Percentiles rank a stretch among this genome's conserved stretches.
Conservation (phyloP, 92 coral and sea anemone species). For the Heteractis magnifica region DNA sequence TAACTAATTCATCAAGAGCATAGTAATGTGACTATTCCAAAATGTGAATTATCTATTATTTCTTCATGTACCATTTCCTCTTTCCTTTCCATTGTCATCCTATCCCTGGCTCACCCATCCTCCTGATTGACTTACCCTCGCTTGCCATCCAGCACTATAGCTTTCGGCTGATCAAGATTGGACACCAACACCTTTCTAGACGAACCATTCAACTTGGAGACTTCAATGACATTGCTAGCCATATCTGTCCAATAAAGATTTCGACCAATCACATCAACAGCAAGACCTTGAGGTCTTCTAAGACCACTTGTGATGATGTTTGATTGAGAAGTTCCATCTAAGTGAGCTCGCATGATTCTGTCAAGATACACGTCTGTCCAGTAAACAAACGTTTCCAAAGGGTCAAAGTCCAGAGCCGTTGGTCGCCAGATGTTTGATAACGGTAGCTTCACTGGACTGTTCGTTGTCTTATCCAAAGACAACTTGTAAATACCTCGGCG, state of each 20-base stretch:
- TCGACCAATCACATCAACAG: conserved; percentile 47
- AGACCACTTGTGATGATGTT: conserved; percentile 23
- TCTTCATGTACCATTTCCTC: too few species aligned
- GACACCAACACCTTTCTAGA: conserved; percentile 44
- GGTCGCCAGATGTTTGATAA: conserved; percentile 17
- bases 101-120: not conserved
- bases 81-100: too few species aligned
- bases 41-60: too few species aligned
- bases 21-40: too few species aligned
- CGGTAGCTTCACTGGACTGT: conserved; percentile 11
- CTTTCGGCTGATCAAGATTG: conserved; percentile 14
- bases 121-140: conserved; percentile 22
- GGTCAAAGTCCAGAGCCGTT: conserved; percentile 46
- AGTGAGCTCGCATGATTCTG: conserved; percentile 33
- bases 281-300: conserved; percentile 42
- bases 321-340: conserved; percentile 23
- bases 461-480: conserved; percentile 1
- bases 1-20: too few species aligned
- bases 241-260: conserved; percentile 58
- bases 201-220: conserved; percentile 49
- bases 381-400: conserved; percentile 30
- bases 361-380: conserved; percentile 33
- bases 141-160: conserved; percentile 23
- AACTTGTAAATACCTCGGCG: conserved; percentile 30
- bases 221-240: conserved; percentile 35